Conservation (phyloP, 2,888 invertebrate genomes). For the Parnassius glacialis region DNA sequence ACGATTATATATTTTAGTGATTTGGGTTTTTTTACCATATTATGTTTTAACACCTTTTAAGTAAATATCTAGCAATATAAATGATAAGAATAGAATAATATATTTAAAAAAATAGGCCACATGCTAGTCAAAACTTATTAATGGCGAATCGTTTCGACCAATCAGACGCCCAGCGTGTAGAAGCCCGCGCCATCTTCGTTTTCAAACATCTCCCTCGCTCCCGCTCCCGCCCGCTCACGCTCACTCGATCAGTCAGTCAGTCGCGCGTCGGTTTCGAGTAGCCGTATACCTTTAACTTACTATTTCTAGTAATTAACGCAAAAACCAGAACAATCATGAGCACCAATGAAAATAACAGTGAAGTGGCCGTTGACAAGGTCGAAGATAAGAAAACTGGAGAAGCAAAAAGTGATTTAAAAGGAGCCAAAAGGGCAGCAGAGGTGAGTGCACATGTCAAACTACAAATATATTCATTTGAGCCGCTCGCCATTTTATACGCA, state of each 20-base stretch:
- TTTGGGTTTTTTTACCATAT: not conserved
- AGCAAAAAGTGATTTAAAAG: conserved; percentile 91
- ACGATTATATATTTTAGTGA: not conserved
- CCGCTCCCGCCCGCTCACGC: conserved; percentile 55
- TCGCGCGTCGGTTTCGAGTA: conserved; percentile 84
- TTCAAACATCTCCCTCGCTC: conserved; percentile 84
- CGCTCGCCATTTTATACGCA: conserved; percentile 79
- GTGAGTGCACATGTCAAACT: conserved; percentile 83
- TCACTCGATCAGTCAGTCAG: conserved; percentile 85
- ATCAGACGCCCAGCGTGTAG: conserved; percentile 59
- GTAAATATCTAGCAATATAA: conserved; percentile 33
- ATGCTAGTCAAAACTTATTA: conserved; percentile 62
- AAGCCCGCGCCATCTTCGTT: conserved; percentile 90
- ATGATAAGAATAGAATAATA: conserved; percentile 12
- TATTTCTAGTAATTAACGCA: conserved; percentile 66
- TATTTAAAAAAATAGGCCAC: conserved; percentile 43
- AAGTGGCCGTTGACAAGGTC: conserved; percentile 92
- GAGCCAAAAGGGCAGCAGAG: conserved; percentile 93
- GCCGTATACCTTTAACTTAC: conserved; percentile 69
- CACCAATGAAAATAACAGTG: conserved; percentile 88
- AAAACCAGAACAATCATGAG: conserved; percentile 78
- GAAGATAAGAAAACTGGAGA: conserved; percentile 87
- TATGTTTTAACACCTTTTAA: conserved; percentile 27
- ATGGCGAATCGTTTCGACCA: conserved; percentile 65
- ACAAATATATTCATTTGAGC: conserved; percentile 68